Conservation (phyloP, 2,797 vertebrate genomes). For the Tragelaphus oryx region DNA sequence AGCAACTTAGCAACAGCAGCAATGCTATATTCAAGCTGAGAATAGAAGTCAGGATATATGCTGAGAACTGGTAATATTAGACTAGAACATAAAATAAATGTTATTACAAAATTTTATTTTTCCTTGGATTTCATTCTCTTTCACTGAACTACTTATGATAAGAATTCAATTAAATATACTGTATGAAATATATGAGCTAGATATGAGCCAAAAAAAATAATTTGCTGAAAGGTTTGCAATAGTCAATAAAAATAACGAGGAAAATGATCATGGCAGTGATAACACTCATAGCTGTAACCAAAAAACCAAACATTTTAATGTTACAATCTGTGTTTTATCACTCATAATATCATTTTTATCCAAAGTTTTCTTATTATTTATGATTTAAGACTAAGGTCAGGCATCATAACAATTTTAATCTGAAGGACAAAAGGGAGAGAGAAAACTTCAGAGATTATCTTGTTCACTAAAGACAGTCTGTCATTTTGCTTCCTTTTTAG, state of each 20-base stretch:
- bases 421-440: neutral
- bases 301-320: neutral
- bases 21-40: neutral
- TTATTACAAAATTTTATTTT: neutral
- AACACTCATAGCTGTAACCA: neutral
- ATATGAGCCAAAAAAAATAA: neutral
- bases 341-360: neutral
- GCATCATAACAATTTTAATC: neutral
- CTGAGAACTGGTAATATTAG: neutral
- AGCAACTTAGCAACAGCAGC: too few relatives aligned
- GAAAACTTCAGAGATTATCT: neutral
- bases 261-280: neutral
- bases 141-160: neutral
- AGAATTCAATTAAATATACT: neutral
- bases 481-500: constrained; percentile 29
- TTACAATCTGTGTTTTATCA: neutral
- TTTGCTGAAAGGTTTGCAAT: neutral
- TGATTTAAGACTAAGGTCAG: neutral
- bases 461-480: neutral
- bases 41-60: neutral
- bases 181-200: neutral
- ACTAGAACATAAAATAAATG: neutral
- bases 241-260: neutral
- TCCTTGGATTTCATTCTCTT: neutral
- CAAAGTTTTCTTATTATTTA: neutral